phyloP scores from a whole-genome alignment of 2,888 invertebrate genomes.

The Caenorhabditis auriculariae region DNA sequence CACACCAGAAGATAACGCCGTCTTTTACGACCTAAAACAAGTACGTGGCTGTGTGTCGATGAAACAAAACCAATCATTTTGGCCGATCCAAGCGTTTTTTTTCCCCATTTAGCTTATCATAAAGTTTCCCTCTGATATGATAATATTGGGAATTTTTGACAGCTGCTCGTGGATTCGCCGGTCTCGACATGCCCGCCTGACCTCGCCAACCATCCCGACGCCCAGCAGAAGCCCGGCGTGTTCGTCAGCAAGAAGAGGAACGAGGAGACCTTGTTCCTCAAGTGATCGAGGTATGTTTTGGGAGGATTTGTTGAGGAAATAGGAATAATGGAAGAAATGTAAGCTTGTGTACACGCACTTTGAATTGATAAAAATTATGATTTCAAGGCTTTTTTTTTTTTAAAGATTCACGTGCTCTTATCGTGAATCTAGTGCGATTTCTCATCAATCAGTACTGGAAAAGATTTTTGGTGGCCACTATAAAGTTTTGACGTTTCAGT shows the following conservation, averaged over 20 bases:
- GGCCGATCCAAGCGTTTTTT: too few relatives aligned
- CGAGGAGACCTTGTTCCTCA: constrained; percentile 47
- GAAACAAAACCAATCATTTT: too few relatives aligned
- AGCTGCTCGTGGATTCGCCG: constrained; percentile 52
- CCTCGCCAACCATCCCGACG: constrained; percentile 94
- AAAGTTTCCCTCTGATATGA: too few relatives aligned
- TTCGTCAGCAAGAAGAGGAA: constrained; percentile 79
- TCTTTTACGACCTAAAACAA: constrained; percentile 97
- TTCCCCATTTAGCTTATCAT: background rate
- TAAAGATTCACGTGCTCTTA: too few relatives aligned
- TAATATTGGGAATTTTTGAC: background rate
- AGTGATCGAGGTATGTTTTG: constrained; percentile 2
- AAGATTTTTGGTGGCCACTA: too few relatives aligned
- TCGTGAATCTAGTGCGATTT: too few relatives aligned
- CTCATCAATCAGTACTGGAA: too few relatives aligned
- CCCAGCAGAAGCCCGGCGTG: constrained; percentile 93
- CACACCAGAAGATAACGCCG: constrained; percentile 89
- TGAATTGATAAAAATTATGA: too few relatives aligned
- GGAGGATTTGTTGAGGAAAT: background rate
- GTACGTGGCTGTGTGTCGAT: constrained; percentile 69
- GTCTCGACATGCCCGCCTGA: constrained; percentile 69
- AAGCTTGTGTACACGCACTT: too few relatives aligned
- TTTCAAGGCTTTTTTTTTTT: too few relatives aligned
- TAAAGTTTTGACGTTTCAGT: too few relatives aligned
- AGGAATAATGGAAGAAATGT: background rate